Base-by-base conservation (phyloP, 2,888 invertebrate species). In the Philereme transversata region DNA sequence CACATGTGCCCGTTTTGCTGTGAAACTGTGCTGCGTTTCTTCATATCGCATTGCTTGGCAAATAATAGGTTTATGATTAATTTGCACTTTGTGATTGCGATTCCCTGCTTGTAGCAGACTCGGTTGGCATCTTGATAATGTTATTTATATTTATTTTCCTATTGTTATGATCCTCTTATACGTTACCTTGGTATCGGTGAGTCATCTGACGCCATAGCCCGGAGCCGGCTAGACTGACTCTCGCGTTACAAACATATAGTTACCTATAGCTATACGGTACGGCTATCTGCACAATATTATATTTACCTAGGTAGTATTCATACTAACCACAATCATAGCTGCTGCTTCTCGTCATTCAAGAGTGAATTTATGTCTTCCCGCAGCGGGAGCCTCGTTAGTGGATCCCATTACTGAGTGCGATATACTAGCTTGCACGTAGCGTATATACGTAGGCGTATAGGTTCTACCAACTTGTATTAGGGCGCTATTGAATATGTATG, bases 111-210 rank as follows among this genome's bases (percentile, higher is more conserved):
- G 11, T 50, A 48, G 43, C 9, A 34, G 40, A 45, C 45, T 8
- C 4, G 33, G 36, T 56, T 41, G 7, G n/a, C 40, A 57, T 51
- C 10, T 57, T 47, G 11, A 22, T 7, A 47, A 51, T 47, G 11
- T 47, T 47, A 11, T 47, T 10, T 8, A 45, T 5, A 4, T 41
- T 11, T 6, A 44, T 48, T 48, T 58, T 67, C 67, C 60, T 70
- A 72, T 73, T 70, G 67, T 68, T 72, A 68, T 71, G 69, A 71
- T 70, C 70, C 69, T 69, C 67, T 69, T 70, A 73, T 73, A 68
- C 67, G 67, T 78, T 77, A 77, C 77, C 78, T 79, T 76, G 78
- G 71, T 76, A 74, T 74, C 73, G 70, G 76, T 90, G 90, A 90
- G 80, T 90, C 90, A 90, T 80, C 74, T 72, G 79, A 61, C 77